A percentile compares a stretch with the other conserved stretches of the same genome.
These are phyloP conservation scores for Pollenia amentaria DNA, from an alignment of 2,888 invertebrate genomes.

Conservation along the genomic window DNA sequence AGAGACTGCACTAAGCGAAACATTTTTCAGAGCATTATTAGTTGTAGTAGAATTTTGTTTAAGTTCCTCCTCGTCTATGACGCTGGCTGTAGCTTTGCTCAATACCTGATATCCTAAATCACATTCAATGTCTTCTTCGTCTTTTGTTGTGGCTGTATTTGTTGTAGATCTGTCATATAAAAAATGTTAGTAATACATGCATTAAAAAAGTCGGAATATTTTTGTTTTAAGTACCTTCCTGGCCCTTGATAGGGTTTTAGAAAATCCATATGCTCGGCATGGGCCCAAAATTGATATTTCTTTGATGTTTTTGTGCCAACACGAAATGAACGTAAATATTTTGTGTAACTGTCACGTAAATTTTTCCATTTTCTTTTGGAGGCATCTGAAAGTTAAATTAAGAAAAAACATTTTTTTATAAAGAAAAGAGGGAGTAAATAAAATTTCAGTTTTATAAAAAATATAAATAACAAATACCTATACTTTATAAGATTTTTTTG, in stretches of 20 bases:
- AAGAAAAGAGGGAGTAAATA: neutral
- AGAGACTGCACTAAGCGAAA: constrained; percentile 51
- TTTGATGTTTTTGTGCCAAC: constrained; percentile 84
- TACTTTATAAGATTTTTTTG: too few relatives aligned
- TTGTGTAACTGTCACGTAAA: constrained; percentile 84
- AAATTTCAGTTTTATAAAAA: neutral
- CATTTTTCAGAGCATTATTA: constrained; percentile 32
- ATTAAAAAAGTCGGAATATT: neutral
- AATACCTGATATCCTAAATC: constrained; percentile 83
- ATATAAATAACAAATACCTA: neutral
- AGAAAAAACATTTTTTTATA: neutral
- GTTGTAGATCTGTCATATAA: constrained; percentile 71
- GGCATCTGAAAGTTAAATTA: constrained; percentile 79
- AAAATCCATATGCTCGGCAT: constrained; percentile 84
- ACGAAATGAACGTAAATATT: constrained; percentile 84
- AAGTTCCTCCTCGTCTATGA: constrained; percentile 63
- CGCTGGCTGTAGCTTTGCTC: constrained; percentile 78
- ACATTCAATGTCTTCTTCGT: constrained; percentile 82
- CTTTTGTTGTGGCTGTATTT: constrained; percentile 76
- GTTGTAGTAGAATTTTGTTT: constrained; percentile 73
- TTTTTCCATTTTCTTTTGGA: constrained; percentile 85
- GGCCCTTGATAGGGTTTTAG: constrained; percentile 84
- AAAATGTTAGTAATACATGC: neutral
- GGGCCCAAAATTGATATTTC: constrained; percentile 84
- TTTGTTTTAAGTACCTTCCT: constrained; percentile 78